Evolutionary conservation across 2,113 vertebrate genomes (phyloP).

Genomic region (Carollia perspicillata): DNA sequence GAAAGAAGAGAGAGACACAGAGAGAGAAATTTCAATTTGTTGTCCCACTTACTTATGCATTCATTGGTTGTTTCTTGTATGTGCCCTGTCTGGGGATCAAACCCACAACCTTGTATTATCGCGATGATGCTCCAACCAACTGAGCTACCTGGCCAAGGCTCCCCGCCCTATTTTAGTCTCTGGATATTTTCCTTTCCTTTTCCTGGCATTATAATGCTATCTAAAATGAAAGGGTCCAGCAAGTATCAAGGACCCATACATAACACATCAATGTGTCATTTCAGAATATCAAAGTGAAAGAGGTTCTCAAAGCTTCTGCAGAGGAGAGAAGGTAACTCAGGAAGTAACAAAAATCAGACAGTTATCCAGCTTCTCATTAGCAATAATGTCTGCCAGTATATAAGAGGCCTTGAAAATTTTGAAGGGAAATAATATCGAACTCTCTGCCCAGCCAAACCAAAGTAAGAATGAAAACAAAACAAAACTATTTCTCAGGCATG

Average conservation of each 20-base stretch:
- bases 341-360: slow-evolving; percentile 23
- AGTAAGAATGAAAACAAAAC: slow-evolving; percentile 1
- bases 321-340: neutral
- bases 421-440: slow-evolving; percentile 17
- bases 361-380: neutral
- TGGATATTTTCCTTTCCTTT: neutral
- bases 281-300: slow-evolving; percentile 34
- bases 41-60: too few species aligned
- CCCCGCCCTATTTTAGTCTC: neutral
- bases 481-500: slow-evolving; percentile 17
- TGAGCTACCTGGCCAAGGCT: neutral
- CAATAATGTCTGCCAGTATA: neutral
- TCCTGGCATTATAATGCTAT: neutral
- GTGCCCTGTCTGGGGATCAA: too few species aligned
- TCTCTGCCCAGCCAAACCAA: neutral
- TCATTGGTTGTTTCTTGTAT: too few species aligned
- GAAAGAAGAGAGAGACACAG: too few species aligned
- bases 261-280: neutral
- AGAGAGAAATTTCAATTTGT: too few species aligned
- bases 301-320: neutral
- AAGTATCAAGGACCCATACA: neutral
- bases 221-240: slow-evolving; percentile 34
- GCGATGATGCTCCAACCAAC: too few species aligned
- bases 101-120: too few species aligned
- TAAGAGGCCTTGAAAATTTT: neutral